A percentile compares a stretch with the other conserved stretches of the same genome.
These are phyloP conservation scores for Magallana ariakensis DNA, from an alignment of 1,140 invertebrate species.

Conservation along the genomic window DNA sequence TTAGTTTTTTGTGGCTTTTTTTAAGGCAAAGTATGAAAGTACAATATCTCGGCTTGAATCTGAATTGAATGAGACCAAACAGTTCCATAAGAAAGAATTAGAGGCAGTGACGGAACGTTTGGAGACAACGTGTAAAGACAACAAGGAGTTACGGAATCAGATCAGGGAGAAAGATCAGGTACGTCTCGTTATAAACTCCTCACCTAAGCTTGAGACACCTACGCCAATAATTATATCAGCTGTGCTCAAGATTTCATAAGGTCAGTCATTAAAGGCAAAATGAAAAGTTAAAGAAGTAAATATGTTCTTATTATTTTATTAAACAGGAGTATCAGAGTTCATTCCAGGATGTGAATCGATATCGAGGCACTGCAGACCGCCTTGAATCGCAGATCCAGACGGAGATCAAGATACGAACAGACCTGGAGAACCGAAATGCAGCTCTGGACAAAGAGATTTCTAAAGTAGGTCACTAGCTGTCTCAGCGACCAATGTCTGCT, in stretches of 20 bases:
- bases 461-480: conserved; percentile 64
- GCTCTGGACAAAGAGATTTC: conserved; percentile 73
- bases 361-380: conserved; percentile 62
- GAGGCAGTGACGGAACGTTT: conserved; percentile 67
- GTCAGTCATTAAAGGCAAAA: no score
- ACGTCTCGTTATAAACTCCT: neutral
- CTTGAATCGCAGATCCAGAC: conserved; percentile 70
- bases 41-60: conserved; percentile 68
- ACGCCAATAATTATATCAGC: no score
- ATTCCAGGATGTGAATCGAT: conserved; percentile 63
- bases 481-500: no score
- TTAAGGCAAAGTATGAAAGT: conserved; percentile 74
- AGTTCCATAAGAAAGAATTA: conserved; percentile 69
- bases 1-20: neutral
- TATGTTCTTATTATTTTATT: neutral
- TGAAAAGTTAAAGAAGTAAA: no score
- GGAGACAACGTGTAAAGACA: conserved; percentile 64
- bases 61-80: conserved; percentile 72
- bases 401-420: conserved; percentile 69
- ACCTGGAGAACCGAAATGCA: conserved; percentile 73
- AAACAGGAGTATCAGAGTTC: conserved; percentile 64
- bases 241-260: no score
- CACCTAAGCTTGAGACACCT: no score
- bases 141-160: conserved; percentile 59
- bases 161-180: conserved; percentile 73